Percentiles rank a stretch among this genome's conserved stretches.
Conservation (phyloP, 2,888 invertebrate species). For the Pammene aurita region DNA sequence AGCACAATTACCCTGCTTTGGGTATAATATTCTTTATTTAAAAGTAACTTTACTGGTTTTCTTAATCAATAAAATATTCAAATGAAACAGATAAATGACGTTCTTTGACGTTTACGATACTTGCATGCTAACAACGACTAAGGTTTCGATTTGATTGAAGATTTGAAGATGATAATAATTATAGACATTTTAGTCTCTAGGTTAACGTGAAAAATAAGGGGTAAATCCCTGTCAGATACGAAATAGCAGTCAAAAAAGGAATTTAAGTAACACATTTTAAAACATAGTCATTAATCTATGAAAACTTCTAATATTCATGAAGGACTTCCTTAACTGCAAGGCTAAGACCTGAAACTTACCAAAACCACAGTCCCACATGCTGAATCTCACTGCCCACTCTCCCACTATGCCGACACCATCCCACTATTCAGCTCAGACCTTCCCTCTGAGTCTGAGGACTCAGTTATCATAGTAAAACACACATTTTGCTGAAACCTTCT, state of each 20-base stretch:
- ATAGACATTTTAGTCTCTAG: background rate
- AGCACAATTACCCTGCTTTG: too few species aligned
- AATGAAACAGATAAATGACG: too few species aligned
- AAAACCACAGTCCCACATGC: constrained; percentile 21
- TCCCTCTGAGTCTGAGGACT: constrained; percentile 3
- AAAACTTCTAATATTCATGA: background rate
- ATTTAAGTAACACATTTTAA: background rate
- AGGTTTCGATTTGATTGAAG: background rate
- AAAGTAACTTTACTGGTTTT: too few species aligned
- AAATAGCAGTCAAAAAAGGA: background rate
- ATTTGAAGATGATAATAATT: background rate
- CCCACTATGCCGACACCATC: constrained; percentile 29
- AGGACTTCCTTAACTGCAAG: background rate
- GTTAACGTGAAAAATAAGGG: background rate
- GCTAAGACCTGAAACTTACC: constrained; percentile 16
- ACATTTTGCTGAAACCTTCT: constrained; percentile 47
- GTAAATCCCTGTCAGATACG: background rate
- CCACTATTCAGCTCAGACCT: constrained; percentile 21
- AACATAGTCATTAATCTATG: background rate
- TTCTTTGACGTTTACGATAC: background rate
- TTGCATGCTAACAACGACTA: background rate
- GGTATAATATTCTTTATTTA: too few species aligned
- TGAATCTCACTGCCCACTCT: constrained; percentile 37
- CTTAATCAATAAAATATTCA: too few species aligned
- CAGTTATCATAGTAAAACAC: constrained; percentile 41